phyloP scores from a whole-genome alignment of 1,140 invertebrate species.

The Papilio aristodemus region DNA sequence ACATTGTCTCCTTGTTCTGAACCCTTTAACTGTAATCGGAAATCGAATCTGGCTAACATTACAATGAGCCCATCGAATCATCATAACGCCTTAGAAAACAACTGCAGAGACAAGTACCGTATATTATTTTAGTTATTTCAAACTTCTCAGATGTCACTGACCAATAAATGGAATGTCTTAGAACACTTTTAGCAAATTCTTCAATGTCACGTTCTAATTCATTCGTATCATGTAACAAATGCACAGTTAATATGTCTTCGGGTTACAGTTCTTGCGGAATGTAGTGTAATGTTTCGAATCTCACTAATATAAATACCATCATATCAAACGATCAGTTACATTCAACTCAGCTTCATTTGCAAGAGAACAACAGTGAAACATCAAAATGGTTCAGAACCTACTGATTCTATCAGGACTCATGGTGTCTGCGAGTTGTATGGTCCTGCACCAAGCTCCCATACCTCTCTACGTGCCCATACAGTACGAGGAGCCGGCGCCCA shows the following conservation, averaged over 20 bases:
- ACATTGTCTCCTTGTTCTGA: too few species aligned
- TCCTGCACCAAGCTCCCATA: slow-evolving; percentile 8
- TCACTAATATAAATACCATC: neutral
- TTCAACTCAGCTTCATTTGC: neutral
- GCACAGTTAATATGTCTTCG: neutral
- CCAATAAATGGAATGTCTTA: too few species aligned
- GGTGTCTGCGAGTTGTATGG: slow-evolving; percentile 11
- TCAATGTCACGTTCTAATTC: slow-evolving; percentile 9
- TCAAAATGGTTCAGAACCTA: slow-evolving; percentile 24
- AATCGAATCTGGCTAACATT: too few species aligned
- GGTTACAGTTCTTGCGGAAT: slow-evolving; percentile 12
- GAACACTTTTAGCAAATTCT: neutral
- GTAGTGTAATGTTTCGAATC: neutral
- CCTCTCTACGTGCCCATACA: slow-evolving; percentile 9
- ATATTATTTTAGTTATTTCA: too few species aligned
- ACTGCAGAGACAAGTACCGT: too few species aligned
- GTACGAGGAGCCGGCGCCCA: slow-evolving; percentile 31
- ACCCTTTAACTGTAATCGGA: too few species aligned
- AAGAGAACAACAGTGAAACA: neutral
- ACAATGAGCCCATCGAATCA: too few species aligned
- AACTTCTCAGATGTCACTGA: too few species aligned
- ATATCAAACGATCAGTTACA: slow-evolving; percentile 1
- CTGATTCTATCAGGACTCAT: slow-evolving; percentile 10
- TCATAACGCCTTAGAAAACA: too few species aligned
- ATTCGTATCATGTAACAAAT: neutral